Percentiles rank a stretch among this genome's conserved stretches.
Evolutionary conservation across 2,888 invertebrate genomes (phyloP).

Genomic region (Unio pictorum): DNA sequence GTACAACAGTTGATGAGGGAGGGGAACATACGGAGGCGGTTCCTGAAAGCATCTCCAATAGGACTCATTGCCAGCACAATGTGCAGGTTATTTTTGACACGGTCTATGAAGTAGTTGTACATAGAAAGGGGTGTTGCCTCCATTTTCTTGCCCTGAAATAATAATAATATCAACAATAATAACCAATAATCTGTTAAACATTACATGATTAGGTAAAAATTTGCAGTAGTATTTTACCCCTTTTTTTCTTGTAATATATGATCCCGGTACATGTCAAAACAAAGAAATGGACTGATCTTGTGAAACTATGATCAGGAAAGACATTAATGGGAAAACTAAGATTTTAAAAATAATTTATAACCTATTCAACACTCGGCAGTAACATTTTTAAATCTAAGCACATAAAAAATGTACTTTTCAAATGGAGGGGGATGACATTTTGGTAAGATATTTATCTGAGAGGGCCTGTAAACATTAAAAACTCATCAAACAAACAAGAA

Average conservation of each 20-base stretch:
- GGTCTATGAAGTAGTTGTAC: conserved; percentile 72
- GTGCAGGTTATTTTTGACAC: conserved; percentile 70
- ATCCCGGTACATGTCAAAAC: no score
- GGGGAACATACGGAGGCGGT: conserved; percentile 72
- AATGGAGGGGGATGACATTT: no score
- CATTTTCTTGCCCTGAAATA: conserved; percentile 66
- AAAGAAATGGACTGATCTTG: no score
- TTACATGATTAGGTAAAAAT: no score
- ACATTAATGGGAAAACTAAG: no score
- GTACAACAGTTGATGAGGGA: conserved; percentile 73
- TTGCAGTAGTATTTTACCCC: no score
- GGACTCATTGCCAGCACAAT: conserved; percentile 72
- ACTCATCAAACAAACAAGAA: no score
- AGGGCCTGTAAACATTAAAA: no score
- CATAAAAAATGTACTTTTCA: not conserved
- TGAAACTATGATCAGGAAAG: no score
- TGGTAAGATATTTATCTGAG: no score
- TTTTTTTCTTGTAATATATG: not conserved
- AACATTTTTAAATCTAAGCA: conserved; percentile 1
- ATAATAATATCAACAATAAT: not conserved
- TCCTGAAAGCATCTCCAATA: conserved; percentile 72
- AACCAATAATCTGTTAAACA: no score
- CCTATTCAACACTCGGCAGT: not conserved
- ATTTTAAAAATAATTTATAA: no score
- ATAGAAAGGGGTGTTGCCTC: conserved; percentile 71